Percentiles rank a stretch among this genome's conserved stretches.
Conservation (phyloP, 2,113 vertebrate species). For the Tauraco erythrolophus region DNA sequence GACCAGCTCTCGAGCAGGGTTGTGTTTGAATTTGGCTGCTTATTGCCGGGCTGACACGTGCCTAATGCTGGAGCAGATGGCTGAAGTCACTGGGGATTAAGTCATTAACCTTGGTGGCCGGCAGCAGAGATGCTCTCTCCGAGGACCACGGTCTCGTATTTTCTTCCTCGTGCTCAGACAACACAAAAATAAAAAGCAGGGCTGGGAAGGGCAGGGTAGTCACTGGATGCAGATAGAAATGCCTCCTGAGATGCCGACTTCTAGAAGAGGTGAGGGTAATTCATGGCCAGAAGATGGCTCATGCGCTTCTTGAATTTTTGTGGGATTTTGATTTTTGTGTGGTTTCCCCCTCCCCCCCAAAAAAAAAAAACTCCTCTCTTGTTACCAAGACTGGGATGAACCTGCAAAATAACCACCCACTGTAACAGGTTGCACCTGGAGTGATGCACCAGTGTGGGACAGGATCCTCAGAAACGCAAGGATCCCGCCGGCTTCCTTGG, state of each 20-base stretch:
- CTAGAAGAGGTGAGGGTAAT: background rate
- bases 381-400: background rate
- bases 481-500: background rate
- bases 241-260: background rate
- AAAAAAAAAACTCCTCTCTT: no score
- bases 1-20: background rate
- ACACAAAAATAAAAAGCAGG: background rate
- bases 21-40: background rate
- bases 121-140: background rate
- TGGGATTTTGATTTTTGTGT: background rate
- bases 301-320: background rate
- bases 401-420: background rate
- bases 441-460: accelerated
- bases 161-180: background rate
- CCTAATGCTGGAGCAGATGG: constrained; percentile 35
- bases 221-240: background rate
- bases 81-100: background rate
- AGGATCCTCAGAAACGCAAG: accelerated
- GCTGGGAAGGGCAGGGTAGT: background rate
- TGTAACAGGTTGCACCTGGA: background rate
- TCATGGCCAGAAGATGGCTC: background rate
- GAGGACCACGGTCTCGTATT: background rate
- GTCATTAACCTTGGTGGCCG: constrained; percentile 46
- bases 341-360: no score
- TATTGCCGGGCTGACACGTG: background rate